These are phyloP conservation scores for Cenopis cana DNA, from an alignment of 2,888 invertebrate genomes.

Conservation along the genomic window DNA sequence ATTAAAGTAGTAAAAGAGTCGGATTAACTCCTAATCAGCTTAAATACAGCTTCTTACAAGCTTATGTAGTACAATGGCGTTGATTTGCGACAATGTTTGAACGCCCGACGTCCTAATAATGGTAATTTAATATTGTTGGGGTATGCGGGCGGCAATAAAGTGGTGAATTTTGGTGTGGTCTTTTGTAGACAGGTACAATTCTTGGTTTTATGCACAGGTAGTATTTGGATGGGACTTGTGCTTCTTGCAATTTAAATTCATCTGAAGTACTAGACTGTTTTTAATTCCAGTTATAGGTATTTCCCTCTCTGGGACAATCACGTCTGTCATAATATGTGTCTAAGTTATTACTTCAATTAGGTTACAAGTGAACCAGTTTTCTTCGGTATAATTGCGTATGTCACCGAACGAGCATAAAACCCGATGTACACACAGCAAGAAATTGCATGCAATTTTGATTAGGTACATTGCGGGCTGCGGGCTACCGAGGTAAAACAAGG, in stretches of 20 bases:
- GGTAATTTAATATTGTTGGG: conserved; percentile 41
- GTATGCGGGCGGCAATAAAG: conserved; percentile 41
- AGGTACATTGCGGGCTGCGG: too few species aligned
- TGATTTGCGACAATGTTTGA: conserved; percentile 42
- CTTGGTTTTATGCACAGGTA: conserved; percentile 21
- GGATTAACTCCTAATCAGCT: conserved; percentile 36
- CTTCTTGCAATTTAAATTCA: conserved; percentile 13
- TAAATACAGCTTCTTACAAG: conserved; percentile 11
- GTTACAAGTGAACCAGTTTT: too few species aligned
- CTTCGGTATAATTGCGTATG: too few species aligned
- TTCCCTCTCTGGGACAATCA: not conserved
- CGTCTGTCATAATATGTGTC: too few species aligned
- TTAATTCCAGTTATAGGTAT: not conserved
- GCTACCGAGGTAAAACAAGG: too few species aligned
- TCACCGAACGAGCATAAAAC: too few species aligned
- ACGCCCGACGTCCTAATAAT: conserved; percentile 27
- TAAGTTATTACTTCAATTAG: too few species aligned
- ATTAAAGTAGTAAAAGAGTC: conserved; percentile 15
- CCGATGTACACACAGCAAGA: too few species aligned
- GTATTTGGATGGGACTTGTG: not conserved
- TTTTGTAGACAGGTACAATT: conserved; percentile 22
- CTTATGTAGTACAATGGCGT: conserved; percentile 18
- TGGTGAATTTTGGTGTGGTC: conserved; percentile 36
- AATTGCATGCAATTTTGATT: too few species aligned
- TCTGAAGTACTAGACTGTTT: not conserved